phyloP scores from a whole-genome alignment of 2,888 invertebrate genomes.

The Cenopis cana region DNA sequence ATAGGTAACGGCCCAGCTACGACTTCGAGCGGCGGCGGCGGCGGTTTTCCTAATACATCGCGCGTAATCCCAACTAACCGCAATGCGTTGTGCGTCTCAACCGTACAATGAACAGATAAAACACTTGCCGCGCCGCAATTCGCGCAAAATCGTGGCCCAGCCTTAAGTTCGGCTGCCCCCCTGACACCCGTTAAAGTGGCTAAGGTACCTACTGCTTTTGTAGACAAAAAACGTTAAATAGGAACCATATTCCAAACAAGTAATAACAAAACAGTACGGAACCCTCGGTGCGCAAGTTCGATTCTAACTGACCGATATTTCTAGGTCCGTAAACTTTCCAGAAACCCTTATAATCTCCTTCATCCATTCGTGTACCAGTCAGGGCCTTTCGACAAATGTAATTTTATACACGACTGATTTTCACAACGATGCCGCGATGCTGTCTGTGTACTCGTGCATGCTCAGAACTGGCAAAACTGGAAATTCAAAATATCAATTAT shows the following conservation, averaged over 20 bases:
- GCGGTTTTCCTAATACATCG: too few relatives aligned
- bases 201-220: too few relatives aligned
- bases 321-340: slow-evolving; percentile 24
- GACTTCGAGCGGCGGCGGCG: too few relatives aligned
- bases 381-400: slow-evolving; percentile 17
- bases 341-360: slow-evolving; percentile 37
- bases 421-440: background rate
- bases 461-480: background rate
- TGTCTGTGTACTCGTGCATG: background rate
- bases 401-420: slow-evolving; percentile 28
- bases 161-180: too few relatives aligned
- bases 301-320: background rate
- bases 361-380: slow-evolving; percentile 27
- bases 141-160: too few relatives aligned
- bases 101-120: too few relatives aligned
- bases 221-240: too few relatives aligned
- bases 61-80: too few relatives aligned
- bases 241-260: background rate
- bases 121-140: too few relatives aligned
- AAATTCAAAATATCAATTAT: background rate
- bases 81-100: too few relatives aligned
- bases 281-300: background rate
- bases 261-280: background rate
- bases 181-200: too few relatives aligned
- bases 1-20: too few relatives aligned